phyloP scores from a whole-genome alignment of 2,797 vertebrate genomes.

The Alcedo atthis region DNA sequence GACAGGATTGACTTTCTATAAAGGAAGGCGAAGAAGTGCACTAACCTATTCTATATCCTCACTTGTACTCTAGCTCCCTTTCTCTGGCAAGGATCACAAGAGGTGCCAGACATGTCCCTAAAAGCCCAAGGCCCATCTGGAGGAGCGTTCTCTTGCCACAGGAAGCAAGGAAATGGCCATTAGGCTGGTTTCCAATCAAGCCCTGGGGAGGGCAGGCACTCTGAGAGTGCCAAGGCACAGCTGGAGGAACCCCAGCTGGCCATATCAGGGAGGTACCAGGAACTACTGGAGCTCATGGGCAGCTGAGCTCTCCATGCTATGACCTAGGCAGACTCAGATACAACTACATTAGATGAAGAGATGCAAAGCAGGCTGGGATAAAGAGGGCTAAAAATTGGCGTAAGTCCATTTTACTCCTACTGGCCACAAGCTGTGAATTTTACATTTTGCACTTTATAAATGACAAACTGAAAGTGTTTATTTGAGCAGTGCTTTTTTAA shows the following conservation, averaged over 20 bases:
- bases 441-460: neutral
- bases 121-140: neutral
- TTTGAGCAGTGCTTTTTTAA: neutral
- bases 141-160: neutral
- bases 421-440: neutral
- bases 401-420: neutral
- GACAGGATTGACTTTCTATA: neutral
- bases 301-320: neutral
- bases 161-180: neutral
- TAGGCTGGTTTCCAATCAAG: neutral
- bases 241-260: neutral
- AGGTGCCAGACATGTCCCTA: neutral
- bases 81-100: neutral
- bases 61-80: neutral
- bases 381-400: neutral
- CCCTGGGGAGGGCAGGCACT: neutral
- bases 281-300: neutral
- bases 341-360: neutral
- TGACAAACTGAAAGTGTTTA: neutral
- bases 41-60: neutral
- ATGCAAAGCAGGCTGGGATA: neutral
- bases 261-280: accelerated
- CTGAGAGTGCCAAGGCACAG: neutral
- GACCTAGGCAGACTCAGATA: neutral
- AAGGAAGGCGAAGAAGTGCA: neutral